phyloP scores from a whole-genome alignment of 2,888 invertebrate species.

The Troides oblongomaculatus region DNA sequence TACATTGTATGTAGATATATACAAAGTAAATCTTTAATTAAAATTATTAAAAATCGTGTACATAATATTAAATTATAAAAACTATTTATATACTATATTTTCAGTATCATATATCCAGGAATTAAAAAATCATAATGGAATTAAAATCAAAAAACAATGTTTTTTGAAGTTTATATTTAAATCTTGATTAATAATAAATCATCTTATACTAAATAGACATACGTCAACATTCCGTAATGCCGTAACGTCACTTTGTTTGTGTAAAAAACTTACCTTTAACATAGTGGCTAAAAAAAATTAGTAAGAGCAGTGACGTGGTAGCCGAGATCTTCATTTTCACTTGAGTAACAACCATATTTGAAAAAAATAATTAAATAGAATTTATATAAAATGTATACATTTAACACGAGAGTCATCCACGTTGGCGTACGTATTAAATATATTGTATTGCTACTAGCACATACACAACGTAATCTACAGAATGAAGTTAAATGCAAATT shows the following conservation, averaged over 20 bases:
- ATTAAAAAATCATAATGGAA: too few species aligned
- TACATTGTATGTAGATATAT: too few species aligned
- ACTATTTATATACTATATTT: too few species aligned
- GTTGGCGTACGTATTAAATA: constrained; percentile 20
- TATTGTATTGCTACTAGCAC: constrained; percentile 5
- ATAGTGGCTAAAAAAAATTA: constrained; percentile 19
- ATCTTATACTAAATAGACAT: background rate
- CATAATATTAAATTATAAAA: too few species aligned
- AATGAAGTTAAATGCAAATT: constrained; percentile 2
- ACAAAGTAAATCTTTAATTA: too few species aligned
- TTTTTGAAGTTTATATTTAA: too few species aligned
- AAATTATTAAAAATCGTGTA: too few species aligned
- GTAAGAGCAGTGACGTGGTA: constrained; percentile 20
- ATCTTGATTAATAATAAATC: background rate
- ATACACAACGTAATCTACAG: constrained; percentile 1
- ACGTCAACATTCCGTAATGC: background rate
- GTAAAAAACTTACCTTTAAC: constrained; percentile 26
- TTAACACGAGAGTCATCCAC: constrained; percentile 24
- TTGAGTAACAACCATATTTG: constrained; percentile 20
- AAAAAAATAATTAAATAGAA: constrained; percentile 1
- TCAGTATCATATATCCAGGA: too few species aligned
- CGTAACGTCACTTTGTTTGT: constrained; percentile 17
- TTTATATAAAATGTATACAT: constrained; percentile 14
- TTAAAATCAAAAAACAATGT: too few species aligned
- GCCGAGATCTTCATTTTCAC: constrained; percentile 15